Base-by-base conservation (phyloP, 2,113 vertebrate genomes). In the Diphyllodes magnificus region DNA sequence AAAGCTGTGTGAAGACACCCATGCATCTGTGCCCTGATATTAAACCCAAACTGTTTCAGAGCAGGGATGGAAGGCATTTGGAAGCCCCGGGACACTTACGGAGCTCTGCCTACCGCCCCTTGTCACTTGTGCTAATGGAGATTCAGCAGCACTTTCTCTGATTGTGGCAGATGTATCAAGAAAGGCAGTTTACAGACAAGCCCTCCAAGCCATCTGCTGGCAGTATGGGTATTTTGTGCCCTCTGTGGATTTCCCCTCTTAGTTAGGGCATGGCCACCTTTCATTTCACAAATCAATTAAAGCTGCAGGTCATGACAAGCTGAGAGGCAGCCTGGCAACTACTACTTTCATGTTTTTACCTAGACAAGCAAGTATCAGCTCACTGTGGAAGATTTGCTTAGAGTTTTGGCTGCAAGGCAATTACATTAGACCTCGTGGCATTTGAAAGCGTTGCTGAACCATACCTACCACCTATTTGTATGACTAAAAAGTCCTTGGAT, bases 41-140 rank as follows among this genome's bases (percentile, higher is more conserved):
- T 92, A 86, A 92, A 57, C 12, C 3, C 12, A 42, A 10, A 31
- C 27, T 60, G 1, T 44, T 82, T 78, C 49, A 85, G 28, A 44
- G 25, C 4, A 24, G 8, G 15, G 35, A 49, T 19, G 8, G 10
- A 79, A 8, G 17, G 5, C 33, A 50, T 30, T 70, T 27, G 4
- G 25, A 50, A 33, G 27, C 28, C 21, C 31, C 25, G 12, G 8
- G 10, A 19, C 15, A 19, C 1, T 37, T 53, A 19, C 0, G 0
- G 51, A 79, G 11, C 9, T 49, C 35, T 82, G 11, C 5, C n/a
- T 72, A 21, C 13, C 10, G 15, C 8, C 1, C 6, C 13, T 40
- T 64, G 25, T 44, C 66, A 40, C 11, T 51, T 51, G 15, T 5
- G 44, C 7, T 42, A 13, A 3, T 10, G 24, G 20, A 81, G 24